Evolutionary conservation across 2,888 invertebrate species (phyloP), one percentile per base, ranked within the genome.

Genomic region (Colostygia pectinataria): DNA sequence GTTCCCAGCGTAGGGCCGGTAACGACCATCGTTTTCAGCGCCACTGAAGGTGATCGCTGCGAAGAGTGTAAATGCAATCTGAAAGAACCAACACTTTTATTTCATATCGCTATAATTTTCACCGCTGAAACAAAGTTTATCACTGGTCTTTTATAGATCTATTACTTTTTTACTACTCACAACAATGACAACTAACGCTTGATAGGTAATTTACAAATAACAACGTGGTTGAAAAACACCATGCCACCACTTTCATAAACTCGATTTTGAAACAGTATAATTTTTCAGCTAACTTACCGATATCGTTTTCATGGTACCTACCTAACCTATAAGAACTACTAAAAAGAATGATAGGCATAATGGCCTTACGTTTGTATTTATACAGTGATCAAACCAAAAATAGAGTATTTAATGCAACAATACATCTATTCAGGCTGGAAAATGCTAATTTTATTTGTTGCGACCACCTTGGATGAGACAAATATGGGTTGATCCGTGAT

Each of bases 381-480:
- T 88, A 89, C 76, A 74, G 68, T 63, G 71, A 68, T 74, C 73
- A 74, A 79, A 74, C 66, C 82, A 54, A 75, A 86, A 81, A 81
- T 83, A 77, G 82, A 80, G 76, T 81, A 86, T 82, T 79, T 80
- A 84, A 81, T 79, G 71, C 79, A 77, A 74, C 71, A 81, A 82
- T 71, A 71, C 68, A 67, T 74, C 63, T 52, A 62, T 63, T 73
- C 67, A 68, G 71, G 76, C 72, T 79, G 70, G 74, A 71, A 82
- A 86, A 87, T 86, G 83, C 75, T 66, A 88, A 88, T 87, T 86
- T 84, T 72, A 76, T 77, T 77, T 76, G 78, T 80, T 75, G 71
- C 66, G 68, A 61, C 80, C 80, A 71, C 79, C 80, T 86, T 84
- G 76, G 64, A 57, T 58, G 51, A 56, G 57, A 65, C 82, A 66